Percentiles rank a stretch among this genome's conserved stretches.
Evolutionary conservation across 2,113 vertebrate genomes (phyloP).

Genomic region (Grantiella picta): DNA sequence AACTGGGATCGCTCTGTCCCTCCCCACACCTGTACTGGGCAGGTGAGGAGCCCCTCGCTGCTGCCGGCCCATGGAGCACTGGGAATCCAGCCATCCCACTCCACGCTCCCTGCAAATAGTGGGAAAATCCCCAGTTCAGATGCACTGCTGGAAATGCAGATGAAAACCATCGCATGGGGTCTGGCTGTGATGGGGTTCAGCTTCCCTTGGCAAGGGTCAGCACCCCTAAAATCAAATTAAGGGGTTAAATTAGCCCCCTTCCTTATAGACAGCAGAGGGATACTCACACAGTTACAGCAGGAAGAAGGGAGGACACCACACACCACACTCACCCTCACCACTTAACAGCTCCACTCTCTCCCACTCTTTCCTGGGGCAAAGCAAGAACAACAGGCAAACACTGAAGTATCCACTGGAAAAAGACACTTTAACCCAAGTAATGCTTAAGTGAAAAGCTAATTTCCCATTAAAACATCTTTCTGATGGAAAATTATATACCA

Average conservation of each 20-base stretch:
- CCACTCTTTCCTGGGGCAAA: not conserved
- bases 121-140: not conserved
- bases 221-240: not conserved
- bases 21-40: not conserved
- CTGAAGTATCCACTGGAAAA: not conserved
- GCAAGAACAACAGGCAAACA: not conserved
- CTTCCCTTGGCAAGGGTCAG: not conserved
- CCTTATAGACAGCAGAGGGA: not conserved
- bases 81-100: not conserved
- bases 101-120: rapidly evolving
- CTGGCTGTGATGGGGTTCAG: not conserved
- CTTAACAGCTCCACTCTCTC: not conserved
- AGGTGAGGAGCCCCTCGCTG: not conserved
- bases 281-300: not conserved
- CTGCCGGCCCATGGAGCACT: not conserved
- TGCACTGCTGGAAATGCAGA: not conserved
- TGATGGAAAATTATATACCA: not conserved
- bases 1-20: not conserved
- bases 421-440: not conserved
- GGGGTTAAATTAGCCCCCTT: not conserved
- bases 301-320: not conserved
- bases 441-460: not conserved
- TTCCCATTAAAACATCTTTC: not conserved
- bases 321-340: not conserved
- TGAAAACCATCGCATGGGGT: rapidly evolving